Evolutionary conservation across 2,888 invertebrate genomes (phyloP).

Genomic region (Liodrosophila aerea): DNA sequence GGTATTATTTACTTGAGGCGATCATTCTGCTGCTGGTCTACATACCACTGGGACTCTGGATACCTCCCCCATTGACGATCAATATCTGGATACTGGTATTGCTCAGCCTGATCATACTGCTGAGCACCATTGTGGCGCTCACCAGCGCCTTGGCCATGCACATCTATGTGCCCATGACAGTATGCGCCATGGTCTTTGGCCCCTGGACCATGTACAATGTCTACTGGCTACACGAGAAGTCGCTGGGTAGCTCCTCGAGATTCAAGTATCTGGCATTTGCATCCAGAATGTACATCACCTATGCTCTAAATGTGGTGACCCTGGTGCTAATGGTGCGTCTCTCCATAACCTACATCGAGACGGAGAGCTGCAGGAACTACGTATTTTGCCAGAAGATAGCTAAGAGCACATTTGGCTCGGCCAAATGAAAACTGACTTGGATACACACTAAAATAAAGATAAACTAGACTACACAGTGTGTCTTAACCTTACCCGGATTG

Average conservation of each 20-base stretch:
- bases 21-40: slow-evolving; percentile 40
- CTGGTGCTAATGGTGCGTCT: slow-evolving; percentile 22
- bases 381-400: slow-evolving; percentile 25
- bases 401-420: neutral
- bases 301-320: slow-evolving; percentile 39
- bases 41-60: slow-evolving; percentile 44
- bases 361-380: slow-evolving; percentile 16
- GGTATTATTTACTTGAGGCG: slow-evolving; percentile 33
- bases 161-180: slow-evolving; percentile 45
- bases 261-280: slow-evolving; percentile 40
- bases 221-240: slow-evolving; percentile 20
- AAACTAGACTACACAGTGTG: too few species aligned
- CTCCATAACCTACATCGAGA: slow-evolving; percentile 25
- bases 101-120: slow-evolving; percentile 32
- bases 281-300: slow-evolving; percentile 50
- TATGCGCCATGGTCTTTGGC: slow-evolving; percentile 50
- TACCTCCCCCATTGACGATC: slow-evolving; percentile 33
- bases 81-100: slow-evolving; percentile 55
- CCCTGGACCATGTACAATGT: slow-evolving; percentile 66
- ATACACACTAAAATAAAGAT: too few species aligned
- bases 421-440: neutral
- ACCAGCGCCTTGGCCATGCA: slow-evolving; percentile 32
- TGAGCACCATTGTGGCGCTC: slow-evolving; percentile 33
- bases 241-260: neutral
- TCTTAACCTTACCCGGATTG: slow-evolving; percentile 85